Evolutionary conservation across 2,888 invertebrate genomes (phyloP).

Genomic region (Parnassius smintheus): DNA sequence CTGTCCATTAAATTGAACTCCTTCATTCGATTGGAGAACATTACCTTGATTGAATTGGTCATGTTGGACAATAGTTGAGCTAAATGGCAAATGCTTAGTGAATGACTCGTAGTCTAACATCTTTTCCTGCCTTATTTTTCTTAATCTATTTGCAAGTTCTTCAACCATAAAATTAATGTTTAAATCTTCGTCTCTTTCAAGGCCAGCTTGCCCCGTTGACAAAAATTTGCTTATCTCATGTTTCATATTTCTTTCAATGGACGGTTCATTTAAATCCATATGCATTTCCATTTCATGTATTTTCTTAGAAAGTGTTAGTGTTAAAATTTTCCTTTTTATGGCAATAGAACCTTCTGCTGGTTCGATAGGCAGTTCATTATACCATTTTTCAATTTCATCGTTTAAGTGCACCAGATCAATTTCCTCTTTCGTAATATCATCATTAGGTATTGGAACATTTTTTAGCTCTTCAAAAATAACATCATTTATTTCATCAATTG

Average conservation of each 20-base stretch:
- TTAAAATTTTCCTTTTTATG: constrained; percentile 43
- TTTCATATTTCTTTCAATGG: constrained; percentile 11
- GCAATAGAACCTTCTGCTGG: constrained; percentile 21
- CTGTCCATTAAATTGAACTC: constrained; percentile 2
- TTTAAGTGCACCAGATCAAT: constrained; percentile 36
- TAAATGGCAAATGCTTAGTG: constrained; percentile 33
- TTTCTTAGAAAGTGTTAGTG: constrained; percentile 48
- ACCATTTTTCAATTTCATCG: constrained; percentile 56
- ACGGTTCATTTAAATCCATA: constrained; percentile 26
- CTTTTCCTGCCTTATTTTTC: constrained; percentile 31
- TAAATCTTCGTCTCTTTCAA: constrained; percentile 37
- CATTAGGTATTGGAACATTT: constrained; percentile 15
- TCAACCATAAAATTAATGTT: constrained; percentile 45
- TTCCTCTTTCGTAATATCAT: constrained; percentile 18
- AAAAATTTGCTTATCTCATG: constrained; percentile 38
- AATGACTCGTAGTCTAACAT: constrained; percentile 33
- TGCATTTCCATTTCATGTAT: constrained; percentile 52
- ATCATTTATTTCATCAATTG: constrained; percentile 10
- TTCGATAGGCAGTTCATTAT: constrained; percentile 47
- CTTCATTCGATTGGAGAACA: constrained; percentile 1
- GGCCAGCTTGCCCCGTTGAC: constrained; percentile 29
- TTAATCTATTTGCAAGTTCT: constrained; percentile 38
- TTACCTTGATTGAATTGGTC: constrained; percentile 1
- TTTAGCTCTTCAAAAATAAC: constrained; percentile 12
- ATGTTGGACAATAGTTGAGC: constrained; percentile 26